Evolutionary conservation across 2,113 vertebrate genomes (phyloP), one percentile per base, ranked within the genome.

Genomic region (Rhombomys opimus): DNA sequence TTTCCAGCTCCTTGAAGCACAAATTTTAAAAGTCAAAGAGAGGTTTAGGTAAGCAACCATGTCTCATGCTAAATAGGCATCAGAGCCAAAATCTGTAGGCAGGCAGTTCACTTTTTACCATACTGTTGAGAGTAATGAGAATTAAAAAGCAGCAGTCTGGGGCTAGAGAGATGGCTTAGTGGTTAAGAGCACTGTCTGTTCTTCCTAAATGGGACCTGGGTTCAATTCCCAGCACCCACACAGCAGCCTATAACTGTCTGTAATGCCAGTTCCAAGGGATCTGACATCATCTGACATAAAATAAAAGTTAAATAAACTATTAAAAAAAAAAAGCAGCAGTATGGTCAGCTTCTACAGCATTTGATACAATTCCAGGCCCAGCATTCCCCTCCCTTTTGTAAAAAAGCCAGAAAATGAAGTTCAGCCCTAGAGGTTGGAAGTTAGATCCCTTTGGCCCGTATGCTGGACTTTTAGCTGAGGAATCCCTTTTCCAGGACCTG

Each of bases 21-120:
- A 88, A 3, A 65, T 91, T 94, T 94, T 92, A 73, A 95, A 94
- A 95, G 59, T 14, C 91, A 30, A 86, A 88, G 70, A 73, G n/a
- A 73, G 30, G 4, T 63, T 92, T 85, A 88, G 27, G 57, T 27
- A 87, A 72, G 82, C 41, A 93, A 81, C 23, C n/a, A 81, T 13
- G 2, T 75, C 30, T 95, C 59, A 86, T 30, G 72, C 13, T 14
- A 4, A 95, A 15, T 78, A 88, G 95, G 38, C 46, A 32, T 13
- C 50, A 72, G 75, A 95, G n/a, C 52, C 65, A 95, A 85, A 27
- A 52, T 93, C 89, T 67, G 67, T 13, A 76, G 8, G 59, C 52
- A 76, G 32, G 27, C 17, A 41, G 41, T 38, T 57, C 57, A 35
- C 57, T 85, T 54, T 95, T 9, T 68, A n/a, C 20, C 38, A 30